A percentile compares a stretch with the other conserved stretches of the same genome.
phyloP scores from a whole-genome alignment of 2,888 invertebrate genomes.

The Vanessa cardui region DNA sequence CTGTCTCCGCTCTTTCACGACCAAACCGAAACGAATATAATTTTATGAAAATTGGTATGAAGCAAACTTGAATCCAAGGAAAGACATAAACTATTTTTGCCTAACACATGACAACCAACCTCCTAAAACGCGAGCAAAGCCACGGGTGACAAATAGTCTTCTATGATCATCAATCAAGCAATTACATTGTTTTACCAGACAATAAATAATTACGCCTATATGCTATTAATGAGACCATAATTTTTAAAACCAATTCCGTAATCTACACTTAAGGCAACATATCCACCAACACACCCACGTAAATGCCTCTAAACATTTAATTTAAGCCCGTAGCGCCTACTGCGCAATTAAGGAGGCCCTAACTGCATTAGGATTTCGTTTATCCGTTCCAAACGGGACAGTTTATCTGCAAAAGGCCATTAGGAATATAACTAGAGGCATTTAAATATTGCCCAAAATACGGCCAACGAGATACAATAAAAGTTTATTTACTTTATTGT shows the following conservation, averaged over 20 bases:
- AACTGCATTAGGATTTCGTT: conserved; percentile 61
- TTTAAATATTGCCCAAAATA: conserved; percentile 13
- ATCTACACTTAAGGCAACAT: conserved; percentile 4
- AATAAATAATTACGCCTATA: neutral
- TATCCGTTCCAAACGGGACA: conserved; percentile 56
- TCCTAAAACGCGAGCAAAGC: no score
- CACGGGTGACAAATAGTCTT: no score
- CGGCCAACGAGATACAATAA: conserved; percentile 22
- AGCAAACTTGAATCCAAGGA: no score
- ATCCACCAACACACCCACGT: conserved; percentile 10
- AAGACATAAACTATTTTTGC: no score
- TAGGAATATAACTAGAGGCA: conserved; percentile 53
- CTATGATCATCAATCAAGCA: no score
- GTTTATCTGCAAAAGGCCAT: conserved; percentile 52
- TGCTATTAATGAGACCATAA: neutral
- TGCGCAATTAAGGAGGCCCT: conserved; percentile 59
- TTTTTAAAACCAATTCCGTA: conserved; percentile 2
- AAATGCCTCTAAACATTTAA: conserved; percentile 26
- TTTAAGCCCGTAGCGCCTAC: conserved; percentile 43
- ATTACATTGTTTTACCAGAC: neutral
- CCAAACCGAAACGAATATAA: no score
- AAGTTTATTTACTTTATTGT: conserved; percentile 16
- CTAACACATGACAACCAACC: no score
- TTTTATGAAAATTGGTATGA: no score
- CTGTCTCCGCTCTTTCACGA: no score